phyloP scores from a whole-genome alignment of 2,888 invertebrate species.

The Marronus borbonicus region DNA sequence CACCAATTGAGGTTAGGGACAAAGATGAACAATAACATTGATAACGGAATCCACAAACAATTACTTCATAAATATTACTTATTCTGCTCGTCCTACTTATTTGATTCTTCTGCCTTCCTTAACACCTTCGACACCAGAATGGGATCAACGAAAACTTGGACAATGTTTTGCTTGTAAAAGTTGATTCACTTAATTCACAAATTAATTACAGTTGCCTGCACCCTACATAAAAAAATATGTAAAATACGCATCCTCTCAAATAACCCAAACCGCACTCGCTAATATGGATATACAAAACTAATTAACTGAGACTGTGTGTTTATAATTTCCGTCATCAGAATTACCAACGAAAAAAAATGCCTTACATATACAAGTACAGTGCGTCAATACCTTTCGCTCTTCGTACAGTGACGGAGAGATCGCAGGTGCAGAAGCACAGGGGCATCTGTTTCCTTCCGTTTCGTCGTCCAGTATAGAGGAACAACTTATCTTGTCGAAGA shows the following conservation, averaged over 20 bases:
- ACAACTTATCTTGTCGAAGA: conserved; percentile 61
- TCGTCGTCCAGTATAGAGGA: conserved; percentile 52
- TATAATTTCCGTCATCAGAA: conserved; percentile 10
- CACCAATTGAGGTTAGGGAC: no score
- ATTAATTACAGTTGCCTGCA: no score
- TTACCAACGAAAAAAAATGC: not conserved
- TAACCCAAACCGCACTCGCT: not conserved
- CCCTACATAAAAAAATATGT: no score
- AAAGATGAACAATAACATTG: no score
- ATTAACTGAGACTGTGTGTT: conserved; percentile 2
- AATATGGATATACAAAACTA: conserved; percentile 26
- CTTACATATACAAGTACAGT: not conserved
- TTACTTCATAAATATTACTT: no score
- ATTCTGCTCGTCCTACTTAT: no score
- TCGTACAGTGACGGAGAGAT: conserved; percentile 14
- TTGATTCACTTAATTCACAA: no score
- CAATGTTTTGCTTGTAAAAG: no score
- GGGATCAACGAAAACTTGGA: no score
- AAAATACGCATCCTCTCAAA: not conserved
- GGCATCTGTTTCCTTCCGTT: conserved; percentile 68
- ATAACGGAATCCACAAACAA: no score
- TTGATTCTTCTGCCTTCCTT: no score
- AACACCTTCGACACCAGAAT: no score
- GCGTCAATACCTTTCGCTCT: not conserved
- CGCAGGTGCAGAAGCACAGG: conserved; percentile 59